Evolutionary conservation across 2,797 vertebrate genomes (phyloP), one percentile per base, ranked within the genome.

Genomic region (Anas georgica): DNA sequence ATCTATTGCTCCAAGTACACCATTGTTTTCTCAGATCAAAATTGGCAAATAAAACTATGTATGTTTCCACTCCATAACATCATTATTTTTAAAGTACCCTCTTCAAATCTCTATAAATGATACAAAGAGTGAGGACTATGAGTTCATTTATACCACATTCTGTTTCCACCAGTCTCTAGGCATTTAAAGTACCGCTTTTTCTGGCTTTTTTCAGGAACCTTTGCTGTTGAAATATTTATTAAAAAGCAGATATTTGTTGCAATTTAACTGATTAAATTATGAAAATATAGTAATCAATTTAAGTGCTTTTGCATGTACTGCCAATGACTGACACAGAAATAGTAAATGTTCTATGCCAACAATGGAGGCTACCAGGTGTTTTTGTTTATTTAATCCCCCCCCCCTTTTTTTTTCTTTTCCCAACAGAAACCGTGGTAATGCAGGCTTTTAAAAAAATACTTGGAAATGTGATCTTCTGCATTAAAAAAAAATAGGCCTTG

Each of bases 391-490:
- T 90, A 64, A 89, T 70, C 37, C 31, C 18, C 46, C 67, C 29
- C 46, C 12, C 4, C 29, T 72, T 84, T 82, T 48, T 13, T 73
- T 84, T 84, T 56, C 79, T 69, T 74, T 50, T n/a, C 73, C 86
- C 66, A 76, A 10, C 46, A 92, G 70, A 95, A 95, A 91, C 28
- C 31, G 48, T 88, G 58, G 76, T 83, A 90, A 92, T 88, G 33
- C 3, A n/a, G 39, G 25, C 81, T 93, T 93, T 95, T 83, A 83
- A 92, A 92, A 89, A 89, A 90, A 35, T 60, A 81, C 69, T 94
- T 92, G 88, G 91, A 94, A 96, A 95, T 21, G 9, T 64, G 90
- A 93, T 92, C 70, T 91, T 94, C 83, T 86, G 31, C 59, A 67
- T 95, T 77, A 80, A 95, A 93, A 93, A 93, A 94, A 92, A 63